Evolutionary conservation across 2,888 invertebrate species (phyloP).

Genomic region (Oxystoma pomonae): DNA sequence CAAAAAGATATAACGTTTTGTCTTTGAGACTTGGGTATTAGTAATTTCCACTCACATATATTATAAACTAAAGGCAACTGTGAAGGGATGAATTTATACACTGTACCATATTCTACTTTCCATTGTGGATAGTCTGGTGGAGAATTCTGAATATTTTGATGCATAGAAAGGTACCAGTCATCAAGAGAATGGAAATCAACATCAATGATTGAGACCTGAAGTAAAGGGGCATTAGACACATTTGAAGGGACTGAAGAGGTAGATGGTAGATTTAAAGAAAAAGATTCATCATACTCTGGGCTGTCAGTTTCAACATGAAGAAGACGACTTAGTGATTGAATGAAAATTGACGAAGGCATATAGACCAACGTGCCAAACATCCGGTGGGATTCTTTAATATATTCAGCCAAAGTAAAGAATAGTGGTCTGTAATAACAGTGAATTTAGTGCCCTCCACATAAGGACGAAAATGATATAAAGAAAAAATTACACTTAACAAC

Average conservation of each 20-base stretch:
- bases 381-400: background rate
- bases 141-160: background rate
- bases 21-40: background rate
- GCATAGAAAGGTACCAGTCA: background rate
- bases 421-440: background rate
- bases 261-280: background rate
- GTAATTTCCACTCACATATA: background rate
- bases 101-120: background rate
- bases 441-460: background rate
- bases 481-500: background rate
- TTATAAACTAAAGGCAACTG: background rate
- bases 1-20: background rate
- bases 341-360: background rate
- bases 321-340: background rate
- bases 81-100: background rate
- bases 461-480: background rate
- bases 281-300: background rate
- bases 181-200: background rate
- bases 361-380: background rate
- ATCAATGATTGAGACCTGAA: background rate
- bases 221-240: background rate
- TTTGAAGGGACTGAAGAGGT: background rate
- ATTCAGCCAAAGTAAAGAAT: background rate
- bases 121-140: background rate
- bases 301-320: conserved; percentile 1